phyloP scores from a whole-genome alignment of 2,797 vertebrate species.

The Gouania willdenowi region DNA sequence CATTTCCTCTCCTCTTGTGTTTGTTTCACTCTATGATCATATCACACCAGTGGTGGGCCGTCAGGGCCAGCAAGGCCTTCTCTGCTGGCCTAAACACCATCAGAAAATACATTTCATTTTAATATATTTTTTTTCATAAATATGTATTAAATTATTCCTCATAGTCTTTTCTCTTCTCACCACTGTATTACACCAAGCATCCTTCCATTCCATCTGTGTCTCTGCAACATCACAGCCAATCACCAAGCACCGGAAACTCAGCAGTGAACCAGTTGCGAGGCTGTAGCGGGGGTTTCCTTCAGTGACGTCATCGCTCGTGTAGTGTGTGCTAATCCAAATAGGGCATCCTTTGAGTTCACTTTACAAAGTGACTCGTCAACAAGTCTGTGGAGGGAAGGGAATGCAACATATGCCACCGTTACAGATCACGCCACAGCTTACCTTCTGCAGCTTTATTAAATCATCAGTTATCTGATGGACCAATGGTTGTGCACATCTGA shows the following conservation, averaged over 20 bases:
- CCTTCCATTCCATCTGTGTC: not conserved
- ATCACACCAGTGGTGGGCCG: too few species aligned
- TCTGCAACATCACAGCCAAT: conserved; percentile 25
- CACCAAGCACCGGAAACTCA: not conserved
- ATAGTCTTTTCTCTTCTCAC: conserved; percentile 3
- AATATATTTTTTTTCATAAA: too few species aligned
- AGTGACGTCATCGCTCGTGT: conserved; percentile 15
- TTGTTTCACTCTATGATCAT: conserved; percentile 32
- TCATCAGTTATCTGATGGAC: not conserved
- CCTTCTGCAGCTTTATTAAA: not conserved
- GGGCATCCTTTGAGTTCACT: conserved; percentile 8
- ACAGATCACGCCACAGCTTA: too few species aligned
- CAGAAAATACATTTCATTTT: too few species aligned
- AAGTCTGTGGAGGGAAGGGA: too few species aligned
- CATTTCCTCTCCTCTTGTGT: conserved; percentile 2
- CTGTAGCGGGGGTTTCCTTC: conserved; percentile 26
- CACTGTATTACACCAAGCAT: conserved; percentile 22
- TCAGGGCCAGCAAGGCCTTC: too few species aligned
- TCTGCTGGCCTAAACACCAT: too few species aligned
- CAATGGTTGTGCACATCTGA: not conserved
- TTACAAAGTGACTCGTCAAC: not conserved
- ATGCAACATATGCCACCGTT: too few species aligned
- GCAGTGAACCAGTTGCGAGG: conserved; percentile 17
- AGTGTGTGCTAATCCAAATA: conserved; percentile 13
- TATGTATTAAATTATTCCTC: too few species aligned